Base-by-base conservation (phyloP, 2,888 invertebrate species). In the Creontiades dilutus region DNA sequence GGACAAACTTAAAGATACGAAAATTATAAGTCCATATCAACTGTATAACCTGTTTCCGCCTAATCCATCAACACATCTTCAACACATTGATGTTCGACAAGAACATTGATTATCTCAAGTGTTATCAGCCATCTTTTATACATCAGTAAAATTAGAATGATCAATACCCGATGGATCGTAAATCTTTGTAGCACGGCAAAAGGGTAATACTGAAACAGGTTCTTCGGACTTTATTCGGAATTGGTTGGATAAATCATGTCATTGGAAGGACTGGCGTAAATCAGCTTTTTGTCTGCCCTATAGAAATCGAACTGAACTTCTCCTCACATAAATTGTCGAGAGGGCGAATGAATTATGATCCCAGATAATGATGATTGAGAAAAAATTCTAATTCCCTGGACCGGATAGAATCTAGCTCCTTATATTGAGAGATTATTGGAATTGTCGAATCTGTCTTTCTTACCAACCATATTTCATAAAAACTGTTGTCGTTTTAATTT, bases 191-290 rank as follows among this genome's bases (percentile, higher is more conserved):
- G 57, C n/a, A 57, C n/a, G 5, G n/a, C n/a, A 57, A 37, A 57
- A n/a, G 57, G 57, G 57, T 57, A 57, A n/a, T n/a, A 57, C 57
- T 57, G 57, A n/a, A 57, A 57, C 57, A 57, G 57, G 57, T 57
- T 57, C 57, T 57, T 57, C 57, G 16, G 57, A 57, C 57, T 57
- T 57, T n/a, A 16, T 57, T n/a, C 14, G 5, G n/a, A 57, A 57
- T 57, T 57, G 57, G 57, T 57, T n/a, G 16, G 0, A n/a, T 57
- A 57, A 57, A 57, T 57, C 57, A 57, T n/a, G 13, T 57, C n/a
- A 16, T n/a, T 14, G 57, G 7, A n/a, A 57, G 57, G n/a, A 57
- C 57, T 57, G 57, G 57, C 57, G 57, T 57, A 57, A 57, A 57
- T 57, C 57, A 57, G 19, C 16, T 57, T 57, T 57, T 57, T 57